Evolutionary conservation across 1,140 invertebrate species (phyloP), one percentile per base, ranked within the genome.

Genomic region (Pinna nobilis): DNA sequence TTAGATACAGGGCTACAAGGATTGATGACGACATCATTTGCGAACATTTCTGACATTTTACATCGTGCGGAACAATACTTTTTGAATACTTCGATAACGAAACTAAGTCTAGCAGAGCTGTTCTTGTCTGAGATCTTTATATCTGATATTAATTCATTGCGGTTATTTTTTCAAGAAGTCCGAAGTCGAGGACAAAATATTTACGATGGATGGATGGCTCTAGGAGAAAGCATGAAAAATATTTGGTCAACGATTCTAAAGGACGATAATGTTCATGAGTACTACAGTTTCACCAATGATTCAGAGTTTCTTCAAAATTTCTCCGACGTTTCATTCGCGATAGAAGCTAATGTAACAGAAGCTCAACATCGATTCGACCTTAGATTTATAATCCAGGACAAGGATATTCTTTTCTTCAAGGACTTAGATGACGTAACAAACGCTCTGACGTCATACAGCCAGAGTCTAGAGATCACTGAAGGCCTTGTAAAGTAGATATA

Each of bases 211-310:
- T 83, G 80, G 82, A 74, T 55, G 15, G 28, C 59, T 6, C 39
- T 86, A 1, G 47, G 51, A 0, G n/a, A 35, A 0, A 44, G 51
- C 4, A 75, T 60, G 5, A 55, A 32, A 3, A 37, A 51, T 23
- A 82, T 85, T 25, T 86, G 84, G 84, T 30, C 64, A 15, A 37
- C 37, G 0, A 70, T 83, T 11, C 25, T 84, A 3, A 53, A 78
- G 5, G 83, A 86, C 53, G 68, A 76, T 15, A 76, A 84, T 39
- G 74, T 79, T 68, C 18, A 68, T 2, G 74, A 80, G 4, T 86
- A 86, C 66, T 85, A 84, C 64, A 23, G 66, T 1, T 82, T 69
- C 50, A 75, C 59, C 59, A 77, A 82, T 39, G 67, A 74, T 61
- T 57, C 70, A 0, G 6, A 63, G 9, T 82, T 78, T 41, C 41